A percentile compares a stretch with the other conserved stretches of the same genome.
Evolutionary conservation across 2,797 vertebrate species (phyloP).

Genomic region (Allobates femoralis): DNA sequence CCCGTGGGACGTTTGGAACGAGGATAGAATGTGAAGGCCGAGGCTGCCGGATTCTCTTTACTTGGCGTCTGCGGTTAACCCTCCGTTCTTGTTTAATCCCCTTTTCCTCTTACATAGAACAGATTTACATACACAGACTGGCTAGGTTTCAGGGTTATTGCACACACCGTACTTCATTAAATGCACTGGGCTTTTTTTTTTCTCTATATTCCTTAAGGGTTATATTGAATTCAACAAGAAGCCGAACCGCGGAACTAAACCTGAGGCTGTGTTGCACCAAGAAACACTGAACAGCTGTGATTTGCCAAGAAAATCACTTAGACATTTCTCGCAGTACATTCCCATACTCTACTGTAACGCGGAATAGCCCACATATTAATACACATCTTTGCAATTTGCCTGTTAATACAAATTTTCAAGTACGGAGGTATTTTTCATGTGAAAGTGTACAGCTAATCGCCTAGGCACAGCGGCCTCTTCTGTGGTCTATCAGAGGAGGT

Average conservation of each 20-base stretch:
- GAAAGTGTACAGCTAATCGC: no score
- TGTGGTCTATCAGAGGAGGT: no score
- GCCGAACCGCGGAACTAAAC: not conserved
- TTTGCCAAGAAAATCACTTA: not conserved
- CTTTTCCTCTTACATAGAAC: not conserved
- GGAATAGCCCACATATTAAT: not conserved
- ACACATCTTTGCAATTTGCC: no score
- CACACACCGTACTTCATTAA: not conserved
- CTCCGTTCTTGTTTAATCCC: not conserved
- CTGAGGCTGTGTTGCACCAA: not conserved
- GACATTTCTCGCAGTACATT: not conserved
- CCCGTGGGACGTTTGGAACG: not conserved
- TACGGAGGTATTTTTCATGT: no score
- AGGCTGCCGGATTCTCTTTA: not conserved
- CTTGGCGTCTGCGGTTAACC: conserved; percentile 14
- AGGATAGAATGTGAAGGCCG: conserved; percentile 6
- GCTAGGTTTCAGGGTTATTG: not conserved
- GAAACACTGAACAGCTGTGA: not conserved
- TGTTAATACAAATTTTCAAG: no score
- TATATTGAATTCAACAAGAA: conserved; percentile 1
- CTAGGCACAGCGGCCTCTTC: no score
- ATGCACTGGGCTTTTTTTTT: not conserved
- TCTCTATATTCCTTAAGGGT: not conserved
- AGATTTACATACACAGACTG: not conserved
- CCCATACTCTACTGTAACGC: not conserved